Base-by-base conservation (phyloP, 2,113 vertebrate genomes). In the Pithys albifrons region DNA sequence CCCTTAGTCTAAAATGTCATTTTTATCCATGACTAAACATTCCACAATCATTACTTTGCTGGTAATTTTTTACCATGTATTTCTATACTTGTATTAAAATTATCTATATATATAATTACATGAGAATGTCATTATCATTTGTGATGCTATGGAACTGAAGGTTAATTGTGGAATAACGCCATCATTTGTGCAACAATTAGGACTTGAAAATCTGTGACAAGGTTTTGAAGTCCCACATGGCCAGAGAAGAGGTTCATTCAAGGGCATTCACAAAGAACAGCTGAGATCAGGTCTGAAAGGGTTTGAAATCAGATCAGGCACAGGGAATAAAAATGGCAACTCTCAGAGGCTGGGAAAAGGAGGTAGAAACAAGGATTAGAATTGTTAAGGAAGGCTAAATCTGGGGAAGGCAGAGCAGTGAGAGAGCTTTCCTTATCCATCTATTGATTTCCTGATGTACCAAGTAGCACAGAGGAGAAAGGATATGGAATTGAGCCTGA, bases 371-470 rank as follows among this genome's bases (percentile, higher is more conserved):
- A 59, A 88, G 31, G 23, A n/a, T 83, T 73, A 80, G 75, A 95
- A 91, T 80, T 91, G 64, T 49, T 92, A 88, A 86, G 46, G 41
- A 92, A 59, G 31, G 14, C 13, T 77, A 61, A 85, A 54, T 58
- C n/a, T 66, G 49, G 54, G 31, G 45, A 52, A 84, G 79, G 25
- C 24, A 76, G 45, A 76, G 72, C 3, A 0, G 41, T 77, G 67
- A 83, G 55, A 79, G 66, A 93, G n/a, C 64, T 76, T 74, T n/a
- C 72, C 72, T 88, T 41, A 86, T 64, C 83, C 76, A 76, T 70
- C 51, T 88, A 83, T 95, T 62, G 89, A 93, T 92, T 96, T 96
- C 76, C 72, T 69, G 91, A 92, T 88, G 83, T 52, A 61, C 31
- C 1, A 5, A 72, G 76, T 11, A 52, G 54, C 72, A 45, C 14